Evolutionary conservation across 1,140 invertebrate genomes (phyloP).

Genomic region (Trichogramma pretiosum): DNA sequence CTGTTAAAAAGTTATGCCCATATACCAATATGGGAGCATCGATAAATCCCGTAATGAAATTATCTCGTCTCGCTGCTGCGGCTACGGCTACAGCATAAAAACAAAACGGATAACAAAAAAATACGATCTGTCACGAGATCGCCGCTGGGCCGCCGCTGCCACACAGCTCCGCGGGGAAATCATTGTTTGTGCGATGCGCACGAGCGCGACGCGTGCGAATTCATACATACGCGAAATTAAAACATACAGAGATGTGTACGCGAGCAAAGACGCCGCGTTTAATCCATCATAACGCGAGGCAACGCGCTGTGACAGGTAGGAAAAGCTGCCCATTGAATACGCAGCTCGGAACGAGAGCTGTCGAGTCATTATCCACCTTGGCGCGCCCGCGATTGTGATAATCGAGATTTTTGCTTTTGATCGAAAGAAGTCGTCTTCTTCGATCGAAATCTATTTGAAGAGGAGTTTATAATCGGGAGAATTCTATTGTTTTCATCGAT

Average conservation of each 20-base stretch:
- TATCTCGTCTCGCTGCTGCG: not conserved
- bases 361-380: constrained; percentile 28
- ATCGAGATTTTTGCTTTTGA: too few relatives aligned
- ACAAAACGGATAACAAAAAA: too few relatives aligned
- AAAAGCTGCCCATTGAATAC: too few relatives aligned
- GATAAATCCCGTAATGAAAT: constrained; percentile 3
- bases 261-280: too few relatives aligned
- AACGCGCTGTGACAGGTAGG: constrained; percentile 20
- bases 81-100: too few relatives aligned
- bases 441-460: too few relatives aligned
- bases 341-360: constrained; percentile 23
- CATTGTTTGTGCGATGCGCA: too few relatives aligned
- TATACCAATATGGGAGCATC: not conserved
- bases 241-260: constrained; percentile 24
- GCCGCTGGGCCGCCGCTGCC: not conserved
- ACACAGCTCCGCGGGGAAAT: too few relatives aligned
- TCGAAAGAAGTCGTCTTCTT: too few relatives aligned
- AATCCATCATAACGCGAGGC: constrained; percentile 28
- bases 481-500: too few relatives aligned
- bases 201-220: constrained; percentile 29
- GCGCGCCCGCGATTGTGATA: constrained; percentile 11
- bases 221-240: constrained; percentile 35
- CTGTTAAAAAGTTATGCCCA: not conserved
- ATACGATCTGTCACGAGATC: not conserved
- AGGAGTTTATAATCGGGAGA: too few relatives aligned